A percentile compares a stretch with the other conserved stretches of the same genome.
phyloP scores from a whole-genome alignment of 2,797 vertebrate genomes.

The Siniperca scherzeri region DNA sequence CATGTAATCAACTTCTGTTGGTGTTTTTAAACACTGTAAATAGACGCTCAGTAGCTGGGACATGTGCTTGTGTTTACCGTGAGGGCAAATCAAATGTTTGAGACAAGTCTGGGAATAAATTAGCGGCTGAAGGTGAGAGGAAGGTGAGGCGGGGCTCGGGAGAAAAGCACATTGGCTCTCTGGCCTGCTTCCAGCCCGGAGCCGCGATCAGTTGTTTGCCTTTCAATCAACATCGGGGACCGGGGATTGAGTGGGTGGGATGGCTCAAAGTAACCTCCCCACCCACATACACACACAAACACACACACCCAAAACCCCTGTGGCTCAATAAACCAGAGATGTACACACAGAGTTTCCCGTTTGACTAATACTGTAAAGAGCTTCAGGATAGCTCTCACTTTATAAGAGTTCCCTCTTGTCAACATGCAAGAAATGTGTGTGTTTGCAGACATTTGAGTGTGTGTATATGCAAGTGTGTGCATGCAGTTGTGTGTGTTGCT shows the following conservation, averaged over 20 bases:
- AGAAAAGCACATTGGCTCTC: conserved; percentile 34
- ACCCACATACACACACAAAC: conserved; percentile 45
- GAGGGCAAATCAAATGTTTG: conserved; percentile 41
- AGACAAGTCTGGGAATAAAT: conserved; percentile 54
- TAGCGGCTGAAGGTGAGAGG: conserved; percentile 52
- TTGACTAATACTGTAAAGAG: conserved; percentile 33
- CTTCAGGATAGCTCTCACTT: conserved; percentile 31
- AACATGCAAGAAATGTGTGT: conserved; percentile 15
- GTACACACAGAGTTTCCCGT: conserved; percentile 44
- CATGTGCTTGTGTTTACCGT: conserved; percentile 35
- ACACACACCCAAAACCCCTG: conserved; percentile 53
- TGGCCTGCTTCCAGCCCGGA: conserved; percentile 42
- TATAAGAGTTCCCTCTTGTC: conserved; percentile 36
- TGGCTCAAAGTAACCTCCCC: conserved; percentile 66
- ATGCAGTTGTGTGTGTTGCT: conserved; percentile 8
- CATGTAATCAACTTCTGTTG: conserved; percentile 46
- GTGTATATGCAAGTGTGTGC: conserved; percentile 10
- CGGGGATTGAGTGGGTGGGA: conserved; percentile 63
- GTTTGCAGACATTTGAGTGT: conserved; percentile 18
- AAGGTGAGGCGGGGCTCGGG: conserved; percentile 56
- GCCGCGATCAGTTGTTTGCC: conserved; percentile 23
- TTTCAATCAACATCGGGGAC: conserved; percentile 54
- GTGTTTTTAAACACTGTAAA: conserved; percentile 29
- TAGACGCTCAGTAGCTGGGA: conserved; percentile 37
- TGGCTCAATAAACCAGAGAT: conserved; percentile 57